phyloP scores from a whole-genome alignment of 2,888 invertebrate species.

The Stenodera caucasica region DNA sequence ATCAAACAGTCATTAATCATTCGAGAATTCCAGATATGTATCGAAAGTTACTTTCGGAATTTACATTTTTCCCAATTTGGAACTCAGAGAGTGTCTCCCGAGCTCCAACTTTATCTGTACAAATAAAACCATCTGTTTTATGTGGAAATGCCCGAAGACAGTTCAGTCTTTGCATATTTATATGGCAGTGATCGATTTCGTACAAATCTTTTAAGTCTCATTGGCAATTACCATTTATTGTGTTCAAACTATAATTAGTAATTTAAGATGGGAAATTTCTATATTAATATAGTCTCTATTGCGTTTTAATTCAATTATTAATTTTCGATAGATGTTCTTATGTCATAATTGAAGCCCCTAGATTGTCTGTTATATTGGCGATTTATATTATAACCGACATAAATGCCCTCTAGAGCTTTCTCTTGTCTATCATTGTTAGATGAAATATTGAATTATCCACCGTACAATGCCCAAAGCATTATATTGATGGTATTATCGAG shows the following conservation, averaged over 20 bases:
- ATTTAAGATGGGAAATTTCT: not conserved
- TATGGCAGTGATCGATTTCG: not conserved
- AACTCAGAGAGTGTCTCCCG: not conserved
- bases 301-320: not conserved
- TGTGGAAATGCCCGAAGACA: slow-evolving; percentile 5
- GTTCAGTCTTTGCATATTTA: slow-evolving; percentile 6
- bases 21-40: not conserved
- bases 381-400: slow-evolving; percentile 10
- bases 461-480: slow-evolving; percentile 1
- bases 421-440: slow-evolving; percentile 13
- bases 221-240: not conserved
- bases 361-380: slow-evolving; percentile 12
- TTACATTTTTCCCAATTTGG: not conserved
- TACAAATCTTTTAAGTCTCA: too few species aligned
- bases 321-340: not conserved
- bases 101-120: slow-evolving; percentile 1
- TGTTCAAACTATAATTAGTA: not conserved
- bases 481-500: slow-evolving; percentile 3
- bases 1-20: slow-evolving; percentile 2
- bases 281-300: not conserved
- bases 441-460: slow-evolving; percentile 7
- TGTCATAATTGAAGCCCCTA: not conserved
- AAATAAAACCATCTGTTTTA: slow-evolving; percentile 6
- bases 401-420: slow-evolving; percentile 11
- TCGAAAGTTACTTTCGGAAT: not conserved